A percentile compares a stretch with the other conserved stretches of the same genome.
Conservation (phyloP, 2,113 vertebrate genomes). For the Trogon surrucura region DNA sequence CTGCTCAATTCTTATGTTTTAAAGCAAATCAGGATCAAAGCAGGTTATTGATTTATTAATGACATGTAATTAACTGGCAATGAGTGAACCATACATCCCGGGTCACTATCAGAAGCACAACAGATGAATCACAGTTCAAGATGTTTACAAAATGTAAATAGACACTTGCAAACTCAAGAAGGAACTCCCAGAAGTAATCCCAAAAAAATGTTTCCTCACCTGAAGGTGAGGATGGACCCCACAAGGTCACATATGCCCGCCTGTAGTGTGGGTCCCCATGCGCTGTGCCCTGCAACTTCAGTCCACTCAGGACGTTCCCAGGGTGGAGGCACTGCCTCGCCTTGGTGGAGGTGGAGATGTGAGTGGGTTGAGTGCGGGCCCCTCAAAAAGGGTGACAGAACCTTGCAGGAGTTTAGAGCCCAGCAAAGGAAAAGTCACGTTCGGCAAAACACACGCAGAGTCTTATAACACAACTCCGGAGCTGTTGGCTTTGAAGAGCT, state of each 20-base stretch:
- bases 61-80: background rate
- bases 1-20: background rate
- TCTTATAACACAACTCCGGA: background rate
- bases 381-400: background rate
- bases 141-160: background rate
- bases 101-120: background rate
- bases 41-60: constrained; percentile 27
- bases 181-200: background rate
- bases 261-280: rapidly evolving
- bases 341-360: background rate
- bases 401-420: background rate
- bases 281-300: rapidly evolving
- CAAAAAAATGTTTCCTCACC: background rate
- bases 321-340: background rate
- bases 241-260: rapidly evolving
- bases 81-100: background rate
- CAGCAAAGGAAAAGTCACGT: background rate
- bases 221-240: background rate
- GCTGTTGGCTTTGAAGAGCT: background rate
- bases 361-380: background rate
- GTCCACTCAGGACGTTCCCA: rapidly evolving
- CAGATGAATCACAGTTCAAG: background rate
- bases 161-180: background rate
- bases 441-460: background rate
- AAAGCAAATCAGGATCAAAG: constrained; percentile 25